Percentiles rank a stretch among this genome's conserved stretches.
phyloP scores from a whole-genome alignment of 2,113 vertebrate genomes.

The Hippotragus niger region DNA sequence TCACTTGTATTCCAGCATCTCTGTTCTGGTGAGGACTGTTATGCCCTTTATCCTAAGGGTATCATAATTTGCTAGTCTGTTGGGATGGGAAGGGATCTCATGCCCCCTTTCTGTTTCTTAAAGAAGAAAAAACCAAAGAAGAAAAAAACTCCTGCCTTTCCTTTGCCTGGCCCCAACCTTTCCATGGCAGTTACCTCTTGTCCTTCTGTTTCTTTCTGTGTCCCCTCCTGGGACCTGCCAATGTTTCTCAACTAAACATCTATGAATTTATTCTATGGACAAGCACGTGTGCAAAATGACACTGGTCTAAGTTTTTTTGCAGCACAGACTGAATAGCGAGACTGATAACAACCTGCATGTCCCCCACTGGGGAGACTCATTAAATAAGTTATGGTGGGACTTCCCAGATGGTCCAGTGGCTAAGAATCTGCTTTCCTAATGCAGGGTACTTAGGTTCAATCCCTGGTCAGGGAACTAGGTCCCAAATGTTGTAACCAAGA shows the following conservation, averaged over 20 bases:
- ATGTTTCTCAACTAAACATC: not conserved
- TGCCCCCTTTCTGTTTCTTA: not conserved
- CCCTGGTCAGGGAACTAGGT: not conserved
- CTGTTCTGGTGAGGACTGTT: not conserved
- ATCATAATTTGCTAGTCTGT: not conserved
- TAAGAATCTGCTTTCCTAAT: not conserved
- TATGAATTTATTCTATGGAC: not conserved
- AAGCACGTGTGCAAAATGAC: not conserved
- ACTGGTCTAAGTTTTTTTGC: not conserved
- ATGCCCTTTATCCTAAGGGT: not conserved
- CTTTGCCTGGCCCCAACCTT: not conserved
- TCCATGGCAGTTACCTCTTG: not conserved
- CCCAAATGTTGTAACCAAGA: not conserved
- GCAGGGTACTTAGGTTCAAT: not conserved
- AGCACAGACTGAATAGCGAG: not conserved
- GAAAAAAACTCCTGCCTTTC: not conserved
- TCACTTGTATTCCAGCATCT: not conserved
- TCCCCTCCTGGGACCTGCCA: not conserved
- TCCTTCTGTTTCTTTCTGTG: not conserved
- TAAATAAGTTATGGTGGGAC: not conserved
- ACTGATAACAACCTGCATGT: not conserved
- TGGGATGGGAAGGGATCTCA: not conserved
- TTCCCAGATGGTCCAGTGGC: not conserved
- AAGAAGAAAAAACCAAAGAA: not conserved
- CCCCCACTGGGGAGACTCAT: not conserved